A percentile compares a stretch with the other conserved stretches of the same genome.
These are phyloP conservation scores for Marmota flaviventris DNA, from an alignment of 2,113 vertebrate genomes.

Conservation along the genomic window DNA sequence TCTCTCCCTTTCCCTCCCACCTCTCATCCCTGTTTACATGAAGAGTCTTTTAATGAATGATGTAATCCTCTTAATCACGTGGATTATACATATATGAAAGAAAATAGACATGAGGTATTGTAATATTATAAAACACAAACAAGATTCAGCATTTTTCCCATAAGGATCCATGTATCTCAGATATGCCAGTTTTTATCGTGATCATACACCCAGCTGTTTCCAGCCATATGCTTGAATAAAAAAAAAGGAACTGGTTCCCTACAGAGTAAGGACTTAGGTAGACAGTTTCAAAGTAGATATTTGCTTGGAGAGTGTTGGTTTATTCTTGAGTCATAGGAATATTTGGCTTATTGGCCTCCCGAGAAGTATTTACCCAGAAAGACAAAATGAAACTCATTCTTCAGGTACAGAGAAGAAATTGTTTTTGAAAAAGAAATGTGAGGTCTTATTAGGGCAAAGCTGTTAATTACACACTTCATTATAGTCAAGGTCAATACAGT, in stretches of 20 bases:
- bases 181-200: neutral
- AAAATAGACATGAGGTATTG: neutral
- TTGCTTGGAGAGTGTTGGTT: constrained; percentile 33
- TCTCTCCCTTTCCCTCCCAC: too few species aligned
- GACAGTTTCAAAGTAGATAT: constrained; percentile 13
- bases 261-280: constrained; percentile 58
- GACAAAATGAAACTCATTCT: constrained; percentile 78
- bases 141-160: neutral
- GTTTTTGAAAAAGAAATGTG: constrained; percentile 84
- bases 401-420: constrained; percentile 67
- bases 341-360: constrained; percentile 57
- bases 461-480: constrained; percentile 97
- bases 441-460: constrained; percentile 91
- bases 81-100: neutral
- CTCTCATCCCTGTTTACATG: neutral
- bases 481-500: constrained; percentile 96
- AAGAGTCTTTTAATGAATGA: neutral
- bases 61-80: neutral
- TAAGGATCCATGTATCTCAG: neutral
- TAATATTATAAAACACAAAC: neutral
- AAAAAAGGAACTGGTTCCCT: constrained; percentile 27
- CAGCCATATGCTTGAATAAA: constrained; percentile 41
- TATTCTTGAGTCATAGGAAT: constrained; percentile 47
- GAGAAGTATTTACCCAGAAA: constrained; percentile 41
- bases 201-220: constrained; percentile 9